These are phyloP conservation scores for Circaetus gallicus DNA, from an alignment of 2,113 vertebrate species.

Conservation along the genomic window DNA sequence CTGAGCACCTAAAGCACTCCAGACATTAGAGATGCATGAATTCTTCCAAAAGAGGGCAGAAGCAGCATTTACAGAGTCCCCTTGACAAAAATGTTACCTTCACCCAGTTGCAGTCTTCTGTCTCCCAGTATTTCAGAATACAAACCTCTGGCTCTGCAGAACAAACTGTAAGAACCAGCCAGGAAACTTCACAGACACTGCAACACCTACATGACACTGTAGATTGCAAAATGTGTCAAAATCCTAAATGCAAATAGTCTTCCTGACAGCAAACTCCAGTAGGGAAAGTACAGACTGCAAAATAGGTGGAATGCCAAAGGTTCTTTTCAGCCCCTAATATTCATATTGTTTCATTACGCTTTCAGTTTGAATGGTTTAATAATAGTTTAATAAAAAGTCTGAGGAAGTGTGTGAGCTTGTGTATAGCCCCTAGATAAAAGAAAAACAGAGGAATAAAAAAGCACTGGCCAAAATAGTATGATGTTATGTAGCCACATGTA, in stretches of 20 bases:
- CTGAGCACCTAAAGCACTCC: neutral
- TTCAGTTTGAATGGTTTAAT: neutral
- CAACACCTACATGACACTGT: neutral
- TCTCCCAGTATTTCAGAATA: neutral
- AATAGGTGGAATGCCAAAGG: neutral
- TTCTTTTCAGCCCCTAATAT: neutral
- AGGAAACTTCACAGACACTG: neutral
- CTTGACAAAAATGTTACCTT: neutral
- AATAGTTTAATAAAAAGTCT: neutral
- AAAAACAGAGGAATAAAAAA: neutral
- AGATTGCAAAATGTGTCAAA: neutral
- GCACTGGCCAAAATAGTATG: neutral
- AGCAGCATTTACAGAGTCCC: conserved; percentile 64
- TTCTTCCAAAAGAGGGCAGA: conserved; percentile 72
- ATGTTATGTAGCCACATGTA: neutral
- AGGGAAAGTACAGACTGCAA: neutral
- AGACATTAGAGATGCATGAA: conserved; percentile 18
- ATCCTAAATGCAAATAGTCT: neutral
- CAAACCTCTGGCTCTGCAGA: conserved; percentile 2
- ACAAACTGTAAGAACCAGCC: neutral
- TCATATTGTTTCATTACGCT: neutral
- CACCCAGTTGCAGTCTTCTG: neutral
- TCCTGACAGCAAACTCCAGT: neutral
- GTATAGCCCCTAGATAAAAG: neutral
- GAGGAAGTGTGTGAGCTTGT: neutral